Evolutionary conservation across 1,140 invertebrate genomes (phyloP), one percentile per base, ranked within the genome.

Genomic region (Dreissena polymorpha): DNA sequence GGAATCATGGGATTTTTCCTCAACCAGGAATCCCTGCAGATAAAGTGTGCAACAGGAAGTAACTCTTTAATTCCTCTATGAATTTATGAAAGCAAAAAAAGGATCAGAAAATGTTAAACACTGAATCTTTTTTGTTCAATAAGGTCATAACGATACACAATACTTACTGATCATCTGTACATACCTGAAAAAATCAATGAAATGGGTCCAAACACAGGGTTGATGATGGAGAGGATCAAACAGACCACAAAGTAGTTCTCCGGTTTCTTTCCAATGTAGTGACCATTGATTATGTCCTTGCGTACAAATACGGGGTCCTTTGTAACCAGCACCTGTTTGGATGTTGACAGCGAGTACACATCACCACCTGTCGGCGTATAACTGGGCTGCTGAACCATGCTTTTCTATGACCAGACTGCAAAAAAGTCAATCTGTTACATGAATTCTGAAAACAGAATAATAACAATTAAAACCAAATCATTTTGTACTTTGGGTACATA

Each of bases 161-260:
- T 13, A 53, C 63, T 13, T n/a, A 27, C 60, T 29, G 16, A 29
- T 0, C 25, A 21, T 23, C n/a, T n/a, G n/a, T n/a, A n/a, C 89
- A 88, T 86, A 91, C 90, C 73, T 55, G 91, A 72, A 83, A 91
- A 91, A 7, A 91, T n/a, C 27, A 91, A 84, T 29, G 87, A 87
- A 72, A 91, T 67, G 49, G 90, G 88, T 74, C 91, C 91, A 79
- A 89, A 69, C 5, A 91, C 16, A 12, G 91, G 91, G 67, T 91
- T 91, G 0, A 91, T 71, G 7, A 91, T 65, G 18, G 88, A 87
- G 18, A 88, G 78, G 13, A 88, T 51, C 21, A 91, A 72, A 14
- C 90, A 87, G 23, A 91, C 69, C 39, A 85, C 50, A 7, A 91
- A 71, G 69, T 91, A 90, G 65, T 75, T 87, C 50, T 89, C 78